A percentile compares a stretch with the other conserved stretches of the same genome.
Evolutionary conservation across 2,113 vertebrate genomes (phyloP).

Genomic region (Bufo gargarizans): DNA sequence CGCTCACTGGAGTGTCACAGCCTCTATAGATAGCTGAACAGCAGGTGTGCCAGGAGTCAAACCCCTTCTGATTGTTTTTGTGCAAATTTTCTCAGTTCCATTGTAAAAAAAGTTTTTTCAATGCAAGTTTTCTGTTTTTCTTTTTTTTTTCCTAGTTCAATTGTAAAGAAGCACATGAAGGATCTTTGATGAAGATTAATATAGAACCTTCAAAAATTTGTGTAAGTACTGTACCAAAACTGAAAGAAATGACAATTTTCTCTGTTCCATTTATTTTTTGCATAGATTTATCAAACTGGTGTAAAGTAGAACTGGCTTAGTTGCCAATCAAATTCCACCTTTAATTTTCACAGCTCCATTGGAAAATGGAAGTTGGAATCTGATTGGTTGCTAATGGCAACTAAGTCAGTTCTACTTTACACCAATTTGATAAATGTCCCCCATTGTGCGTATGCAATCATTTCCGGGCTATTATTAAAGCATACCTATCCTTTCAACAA

Average conservation of each 20-base stretch:
- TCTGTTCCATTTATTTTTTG: neutral
- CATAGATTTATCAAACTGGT: neutral
- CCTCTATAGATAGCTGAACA: too few relatives aligned
- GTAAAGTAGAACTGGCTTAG: too few relatives aligned
- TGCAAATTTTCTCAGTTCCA: neutral
- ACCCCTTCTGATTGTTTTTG: neutral
- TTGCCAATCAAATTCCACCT: too few relatives aligned
- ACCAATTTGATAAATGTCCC: too few relatives aligned
- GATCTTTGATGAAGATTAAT: constrained; percentile 19
- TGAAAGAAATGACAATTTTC: neutral
- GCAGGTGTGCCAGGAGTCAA: too few relatives aligned
- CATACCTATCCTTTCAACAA: too few relatives aligned
- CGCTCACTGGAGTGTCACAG: too few relatives aligned
- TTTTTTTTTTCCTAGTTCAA: constrained; percentile 1
- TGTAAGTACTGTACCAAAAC: constrained; percentile 31
- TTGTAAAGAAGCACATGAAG: neutral
- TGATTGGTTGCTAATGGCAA: too few relatives aligned
- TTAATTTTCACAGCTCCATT: too few relatives aligned
- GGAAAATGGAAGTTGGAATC: too few relatives aligned
- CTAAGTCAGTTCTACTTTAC: too few relatives aligned
- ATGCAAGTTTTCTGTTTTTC: neutral
- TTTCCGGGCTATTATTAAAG: neutral
- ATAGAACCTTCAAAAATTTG: constrained; percentile 13
- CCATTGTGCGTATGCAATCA: neutral
- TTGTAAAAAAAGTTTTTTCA: neutral